A percentile compares a stretch with the other conserved stretches of the same genome.
phyloP scores from a whole-genome alignment of 2,888 invertebrate genomes.

The Drosophila buzzatii region DNA sequence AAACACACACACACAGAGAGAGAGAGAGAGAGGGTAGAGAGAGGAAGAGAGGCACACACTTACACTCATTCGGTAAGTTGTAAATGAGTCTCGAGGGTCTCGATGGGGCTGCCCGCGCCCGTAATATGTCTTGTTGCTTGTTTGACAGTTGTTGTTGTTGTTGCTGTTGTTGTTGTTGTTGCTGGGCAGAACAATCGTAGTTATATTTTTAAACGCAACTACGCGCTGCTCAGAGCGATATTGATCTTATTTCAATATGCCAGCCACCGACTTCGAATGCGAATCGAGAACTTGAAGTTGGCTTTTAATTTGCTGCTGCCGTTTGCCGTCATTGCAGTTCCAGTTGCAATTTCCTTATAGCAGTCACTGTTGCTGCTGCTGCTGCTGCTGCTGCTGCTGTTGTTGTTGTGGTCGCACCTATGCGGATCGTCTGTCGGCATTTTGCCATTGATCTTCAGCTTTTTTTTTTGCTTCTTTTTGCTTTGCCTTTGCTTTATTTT shows the following conservation, averaged over 20 bases:
- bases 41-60: conserved; percentile 3
- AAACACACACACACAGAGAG: conserved; percentile 44
- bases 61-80: conserved; percentile 67
- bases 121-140: conserved; percentile 74
- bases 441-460: conserved; percentile 70
- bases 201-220: conserved; percentile 77
- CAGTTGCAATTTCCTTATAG: conserved; percentile 69
- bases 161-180: conserved; percentile 22
- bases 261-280: conserved; percentile 52
- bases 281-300: conserved; percentile 40
- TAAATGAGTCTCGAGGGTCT: conserved; percentile 75
- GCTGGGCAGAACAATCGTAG: conserved; percentile 71
- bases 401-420: conserved; percentile 63
- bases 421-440: conserved; percentile 60
- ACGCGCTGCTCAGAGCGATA: conserved; percentile 75
- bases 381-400: conserved; percentile 9
- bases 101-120: conserved; percentile 64
- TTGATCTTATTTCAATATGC: conserved; percentile 79
- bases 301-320: conserved; percentile 70
- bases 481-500: conserved; percentile 35
- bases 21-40: no score
- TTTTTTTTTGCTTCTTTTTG: conserved; percentile 28
- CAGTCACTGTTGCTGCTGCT: conserved; percentile 46
- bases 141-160: conserved; percentile 61
- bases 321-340: conserved; percentile 32